These are phyloP conservation scores for Brachyhypopomus gauderio DNA, from an alignment of 2,113 vertebrate species.

Conservation along the genomic window DNA sequence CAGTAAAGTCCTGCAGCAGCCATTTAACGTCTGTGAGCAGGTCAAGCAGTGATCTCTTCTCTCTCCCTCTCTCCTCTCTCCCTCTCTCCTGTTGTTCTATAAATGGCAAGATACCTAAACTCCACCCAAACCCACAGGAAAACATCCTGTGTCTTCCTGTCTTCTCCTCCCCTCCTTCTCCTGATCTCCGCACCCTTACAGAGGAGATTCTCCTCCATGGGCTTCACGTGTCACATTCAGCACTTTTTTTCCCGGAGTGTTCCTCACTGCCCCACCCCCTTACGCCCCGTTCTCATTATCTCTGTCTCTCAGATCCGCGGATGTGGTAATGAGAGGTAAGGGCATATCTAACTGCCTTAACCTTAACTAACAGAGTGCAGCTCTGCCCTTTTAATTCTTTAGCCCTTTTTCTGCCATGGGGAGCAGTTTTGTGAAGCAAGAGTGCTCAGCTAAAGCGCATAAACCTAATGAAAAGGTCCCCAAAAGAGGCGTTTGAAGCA, in stretches of 20 bases:
- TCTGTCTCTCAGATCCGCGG: conserved; percentile 17
- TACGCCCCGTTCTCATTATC: conserved; percentile 7
- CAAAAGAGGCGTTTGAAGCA: not conserved
- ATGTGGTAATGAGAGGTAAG: conserved; percentile 24
- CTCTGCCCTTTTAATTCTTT: not conserved
- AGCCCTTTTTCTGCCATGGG: not conserved
- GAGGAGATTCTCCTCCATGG: not conserved
- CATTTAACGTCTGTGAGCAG: too few species aligned
- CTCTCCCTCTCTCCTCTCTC: too few species aligned
- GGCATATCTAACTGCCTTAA: conserved; percentile 13
- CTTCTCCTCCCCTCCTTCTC: too few species aligned
- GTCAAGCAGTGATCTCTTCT: too few species aligned
- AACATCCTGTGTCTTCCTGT: not conserved
- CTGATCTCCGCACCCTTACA: not conserved
- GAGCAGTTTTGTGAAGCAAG: not conserved
- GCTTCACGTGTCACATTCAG: not conserved
- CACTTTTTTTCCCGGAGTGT: not conserved
- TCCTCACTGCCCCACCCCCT: not conserved
- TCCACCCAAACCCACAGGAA: not conserved
- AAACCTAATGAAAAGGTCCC: not conserved
- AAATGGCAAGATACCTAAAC: not conserved
- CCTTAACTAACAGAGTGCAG: not conserved
- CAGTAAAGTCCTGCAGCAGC: too few species aligned
- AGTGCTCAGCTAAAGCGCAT: not conserved
- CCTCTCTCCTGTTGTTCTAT: too few species aligned